These are phyloP conservation scores for Gopherus evgoodei DNA, from an alignment of 2,113 vertebrate genomes.

Conservation along the genomic window DNA sequence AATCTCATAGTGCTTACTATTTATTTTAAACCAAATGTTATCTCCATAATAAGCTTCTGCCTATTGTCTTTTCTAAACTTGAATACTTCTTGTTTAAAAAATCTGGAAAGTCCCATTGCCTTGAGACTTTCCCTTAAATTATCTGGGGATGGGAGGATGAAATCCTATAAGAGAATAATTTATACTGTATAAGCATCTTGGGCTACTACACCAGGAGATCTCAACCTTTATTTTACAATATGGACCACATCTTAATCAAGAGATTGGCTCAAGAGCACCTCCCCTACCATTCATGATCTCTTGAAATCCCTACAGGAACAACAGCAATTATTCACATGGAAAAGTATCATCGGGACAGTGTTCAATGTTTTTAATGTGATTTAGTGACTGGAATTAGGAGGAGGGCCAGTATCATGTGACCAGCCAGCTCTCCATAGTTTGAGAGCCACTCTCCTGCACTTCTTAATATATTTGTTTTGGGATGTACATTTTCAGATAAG, in stretches of 20 bases:
- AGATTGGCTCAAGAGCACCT: background rate
- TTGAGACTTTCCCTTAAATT: background rate
- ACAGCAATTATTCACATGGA: background rate
- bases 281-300: background rate
- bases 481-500: background rate
- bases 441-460: background rate
- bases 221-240: background rate
- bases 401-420: background rate
- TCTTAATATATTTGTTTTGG: background rate
- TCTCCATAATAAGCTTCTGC: background rate
- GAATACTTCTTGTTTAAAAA: conserved; percentile 10
- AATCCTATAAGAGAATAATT: background rate
- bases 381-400: background rate
- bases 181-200: background rate
- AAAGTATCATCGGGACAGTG: background rate
- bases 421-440: background rate
- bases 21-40: background rate
- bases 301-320: background rate
- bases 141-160: background rate
- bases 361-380: background rate
- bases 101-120: background rate
- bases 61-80: background rate
- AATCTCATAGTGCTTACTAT: background rate
- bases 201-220: conserved; percentile 12
- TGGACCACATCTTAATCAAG: background rate